These are phyloP conservation scores for Dendrocopos noguchii DNA, from an alignment of 2,113 vertebrate species.

Conservation along the genomic window DNA sequence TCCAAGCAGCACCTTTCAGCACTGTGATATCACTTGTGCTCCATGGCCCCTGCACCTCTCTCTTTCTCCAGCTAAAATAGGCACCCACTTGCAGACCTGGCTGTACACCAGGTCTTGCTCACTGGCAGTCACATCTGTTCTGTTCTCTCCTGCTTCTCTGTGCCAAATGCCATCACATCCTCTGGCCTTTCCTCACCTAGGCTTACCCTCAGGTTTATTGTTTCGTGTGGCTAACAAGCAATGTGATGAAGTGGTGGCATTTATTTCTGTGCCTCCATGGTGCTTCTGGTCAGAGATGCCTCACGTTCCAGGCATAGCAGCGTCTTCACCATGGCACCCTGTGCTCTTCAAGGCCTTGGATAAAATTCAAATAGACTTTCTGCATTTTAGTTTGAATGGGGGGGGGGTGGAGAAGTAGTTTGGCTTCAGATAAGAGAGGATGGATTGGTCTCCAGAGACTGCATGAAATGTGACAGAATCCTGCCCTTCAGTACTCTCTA, in stretches of 20 bases:
- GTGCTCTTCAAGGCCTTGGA: neutral
- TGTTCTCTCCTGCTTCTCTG: neutral
- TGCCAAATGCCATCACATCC: neutral
- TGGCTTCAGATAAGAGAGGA: neutral
- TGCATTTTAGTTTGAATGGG: neutral
- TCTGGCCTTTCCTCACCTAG: neutral
- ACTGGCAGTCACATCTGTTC: neutral
- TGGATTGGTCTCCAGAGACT: neutral
- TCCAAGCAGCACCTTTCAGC: neutral
- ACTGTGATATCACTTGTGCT: rapidly evolving
- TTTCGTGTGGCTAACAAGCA: neutral
- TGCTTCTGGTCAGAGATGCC: neutral
- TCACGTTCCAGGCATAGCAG: neutral
- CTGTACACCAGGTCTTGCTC: neutral
- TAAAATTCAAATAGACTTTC: neutral
- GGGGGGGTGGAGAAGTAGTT: neutral
- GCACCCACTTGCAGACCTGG: neutral
- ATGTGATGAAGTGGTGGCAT: neutral
- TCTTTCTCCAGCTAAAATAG: neutral
- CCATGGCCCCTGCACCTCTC: neutral
- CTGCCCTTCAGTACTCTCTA: neutral
- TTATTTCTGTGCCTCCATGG: neutral
- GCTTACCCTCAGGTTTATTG: neutral
- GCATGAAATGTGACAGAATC: neutral
- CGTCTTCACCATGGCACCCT: neutral